These are phyloP conservation scores for Chinchilla lanigera DNA, from an alignment of 2,113 vertebrate species.

Conservation along the genomic window DNA sequence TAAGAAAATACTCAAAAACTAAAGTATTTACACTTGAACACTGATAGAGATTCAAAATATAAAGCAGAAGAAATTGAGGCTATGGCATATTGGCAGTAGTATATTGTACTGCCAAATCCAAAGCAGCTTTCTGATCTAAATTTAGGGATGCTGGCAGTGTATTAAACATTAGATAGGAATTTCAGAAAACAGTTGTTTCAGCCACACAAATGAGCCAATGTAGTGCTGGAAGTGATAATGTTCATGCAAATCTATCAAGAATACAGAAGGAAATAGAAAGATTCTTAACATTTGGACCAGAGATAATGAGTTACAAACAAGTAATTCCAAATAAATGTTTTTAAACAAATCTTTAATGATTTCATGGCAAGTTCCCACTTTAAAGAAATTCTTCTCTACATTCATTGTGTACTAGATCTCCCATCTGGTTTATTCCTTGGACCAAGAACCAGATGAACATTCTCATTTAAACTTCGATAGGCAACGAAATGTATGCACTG, in stretches of 20 bases:
- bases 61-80: not conserved
- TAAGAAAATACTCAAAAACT: not conserved
- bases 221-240: not conserved
- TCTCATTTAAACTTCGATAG: not conserved
- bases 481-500: not conserved
- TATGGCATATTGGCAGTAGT: not conserved
- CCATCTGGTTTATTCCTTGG: not conserved
- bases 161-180: not conserved
- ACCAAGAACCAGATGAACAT: not conserved
- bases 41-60: not conserved
- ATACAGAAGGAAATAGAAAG: not conserved
- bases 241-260: not conserved
- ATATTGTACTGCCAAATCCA: not conserved
- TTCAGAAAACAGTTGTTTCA: constrained; percentile 58
- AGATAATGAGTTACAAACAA: not conserved
- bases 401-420: not conserved
- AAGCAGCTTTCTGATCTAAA: constrained; percentile 14
- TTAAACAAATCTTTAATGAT: not conserved
- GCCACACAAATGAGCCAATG: not conserved
- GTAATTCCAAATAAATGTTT: not conserved
- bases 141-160: not conserved
- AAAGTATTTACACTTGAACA: not conserved
- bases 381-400: not conserved
- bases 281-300: not conserved
- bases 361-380: not conserved